Percentiles rank a stretch among this genome's conserved stretches.
These are phyloP conservation scores for Teleogryllus oceanicus DNA, from an alignment of 2,888 invertebrate genomes.

Conservation along the genomic window DNA sequence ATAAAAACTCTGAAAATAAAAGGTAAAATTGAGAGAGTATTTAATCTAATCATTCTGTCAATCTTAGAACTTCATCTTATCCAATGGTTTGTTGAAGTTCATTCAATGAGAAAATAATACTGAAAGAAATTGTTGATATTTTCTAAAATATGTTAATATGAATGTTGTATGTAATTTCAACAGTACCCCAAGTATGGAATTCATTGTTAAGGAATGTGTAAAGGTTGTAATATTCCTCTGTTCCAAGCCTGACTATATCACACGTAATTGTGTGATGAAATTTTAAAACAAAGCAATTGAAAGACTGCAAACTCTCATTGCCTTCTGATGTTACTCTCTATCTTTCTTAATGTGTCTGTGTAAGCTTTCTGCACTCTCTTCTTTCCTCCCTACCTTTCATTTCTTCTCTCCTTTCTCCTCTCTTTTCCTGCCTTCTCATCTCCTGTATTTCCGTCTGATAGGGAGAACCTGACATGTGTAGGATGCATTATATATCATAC, in stretches of 20 bases:
- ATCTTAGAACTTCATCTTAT: no score
- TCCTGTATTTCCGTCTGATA: not conserved
- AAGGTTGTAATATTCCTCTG: not conserved
- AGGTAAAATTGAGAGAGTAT: not conserved
- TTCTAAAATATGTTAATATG: no score
- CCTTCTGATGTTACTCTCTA: constrained; percentile 18
- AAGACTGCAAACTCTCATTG: constrained; percentile 9
- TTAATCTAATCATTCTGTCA: no score
- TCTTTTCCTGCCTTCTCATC: not conserved
- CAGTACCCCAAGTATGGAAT: no score
- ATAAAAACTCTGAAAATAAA: not conserved
- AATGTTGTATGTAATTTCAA: no score
- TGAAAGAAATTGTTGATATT: no score
- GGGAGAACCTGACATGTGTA: not conserved
- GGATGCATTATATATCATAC: no score
- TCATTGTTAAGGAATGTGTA: no score
- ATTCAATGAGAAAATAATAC: no score
- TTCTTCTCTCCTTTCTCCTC: not conserved
- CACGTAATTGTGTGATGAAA: not conserved
- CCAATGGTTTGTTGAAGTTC: no score
- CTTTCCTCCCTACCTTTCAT: not conserved
- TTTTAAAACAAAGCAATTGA: constrained; percentile 11
- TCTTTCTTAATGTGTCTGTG: constrained; percentile 18
- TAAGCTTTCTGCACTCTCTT: not conserved
- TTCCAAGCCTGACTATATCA: not conserved